These are phyloP conservation scores for Cotesia glomerata DNA, from an alignment of 1,140 invertebrate genomes.

Conservation along the genomic window DNA sequence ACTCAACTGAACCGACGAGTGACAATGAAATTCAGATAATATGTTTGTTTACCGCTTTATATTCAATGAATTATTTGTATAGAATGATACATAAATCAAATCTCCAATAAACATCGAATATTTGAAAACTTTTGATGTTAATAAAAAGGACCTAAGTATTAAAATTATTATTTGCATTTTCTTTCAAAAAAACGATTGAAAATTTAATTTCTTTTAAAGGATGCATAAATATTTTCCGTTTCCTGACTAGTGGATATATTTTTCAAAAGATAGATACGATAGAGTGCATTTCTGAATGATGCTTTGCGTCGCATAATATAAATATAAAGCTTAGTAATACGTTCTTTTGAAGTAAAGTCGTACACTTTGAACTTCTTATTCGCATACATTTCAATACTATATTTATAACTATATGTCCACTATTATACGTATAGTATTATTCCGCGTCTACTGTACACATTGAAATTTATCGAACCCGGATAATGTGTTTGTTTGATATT, in stretches of 20 bases:
- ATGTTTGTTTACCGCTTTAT: not conserved
- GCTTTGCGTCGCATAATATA: slow-evolving; percentile 12
- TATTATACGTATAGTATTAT: not conserved
- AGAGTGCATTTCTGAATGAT: not conserved
- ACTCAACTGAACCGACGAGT: not conserved
- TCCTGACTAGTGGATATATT: slow-evolving; percentile 7
- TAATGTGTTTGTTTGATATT: no score
- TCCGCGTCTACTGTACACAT: not conserved
- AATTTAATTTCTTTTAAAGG: not conserved
- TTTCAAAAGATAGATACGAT: slow-evolving; percentile 24
- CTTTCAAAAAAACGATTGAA: no score
- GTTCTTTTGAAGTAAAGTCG: slow-evolving; percentile 9
- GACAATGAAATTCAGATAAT: not conserved
- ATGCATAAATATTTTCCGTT: slow-evolving; percentile 11
- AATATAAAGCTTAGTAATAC: slow-evolving; percentile 8
- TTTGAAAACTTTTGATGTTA: no score
- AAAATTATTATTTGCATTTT: no score
- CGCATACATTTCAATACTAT: not conserved
- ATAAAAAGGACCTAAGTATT: no score
- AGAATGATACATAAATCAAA: no score
- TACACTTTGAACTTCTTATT: not conserved
- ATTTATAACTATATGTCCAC: not conserved
- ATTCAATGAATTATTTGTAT: no score
- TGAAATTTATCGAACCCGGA: not conserved
- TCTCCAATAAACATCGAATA: no score